These are phyloP conservation scores for Falco naumanni DNA, from an alignment of 2,797 vertebrate genomes.

Conservation along the genomic window DNA sequence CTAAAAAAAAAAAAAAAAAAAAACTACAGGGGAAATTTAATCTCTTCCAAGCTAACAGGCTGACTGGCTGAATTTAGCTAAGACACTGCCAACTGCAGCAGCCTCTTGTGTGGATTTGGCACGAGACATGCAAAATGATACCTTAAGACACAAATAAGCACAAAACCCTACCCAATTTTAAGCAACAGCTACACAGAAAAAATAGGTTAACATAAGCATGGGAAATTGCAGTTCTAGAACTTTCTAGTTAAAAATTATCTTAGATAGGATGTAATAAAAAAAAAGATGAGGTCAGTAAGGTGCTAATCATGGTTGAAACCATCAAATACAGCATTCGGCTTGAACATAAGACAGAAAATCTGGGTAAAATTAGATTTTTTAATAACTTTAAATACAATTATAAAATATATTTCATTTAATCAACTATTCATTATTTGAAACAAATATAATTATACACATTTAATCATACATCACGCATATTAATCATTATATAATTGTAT, in stretches of 20 bases:
- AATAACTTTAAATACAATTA: background rate
- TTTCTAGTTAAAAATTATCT: background rate
- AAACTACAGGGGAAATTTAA: background rate
- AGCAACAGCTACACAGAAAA: background rate
- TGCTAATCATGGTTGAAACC: background rate
- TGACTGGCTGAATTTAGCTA: background rate
- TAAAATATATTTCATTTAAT: no score
- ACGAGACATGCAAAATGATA: background rate
- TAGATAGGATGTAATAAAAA: background rate
- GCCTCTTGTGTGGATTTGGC: background rate
- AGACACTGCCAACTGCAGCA: background rate
- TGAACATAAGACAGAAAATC: background rate
- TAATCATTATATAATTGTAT: no score
- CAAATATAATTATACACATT: no score
- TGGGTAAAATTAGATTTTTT: fast-evolving
- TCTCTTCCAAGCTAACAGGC: background rate
- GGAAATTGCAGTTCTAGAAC: background rate
- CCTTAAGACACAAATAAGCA: background rate
- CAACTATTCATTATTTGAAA: no score
- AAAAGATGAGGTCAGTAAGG: background rate
- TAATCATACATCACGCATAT: no score
- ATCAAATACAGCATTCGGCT: background rate
- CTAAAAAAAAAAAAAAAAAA: background rate
- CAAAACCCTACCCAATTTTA: background rate
- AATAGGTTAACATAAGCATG: background rate